A percentile compares a stretch with the other conserved stretches of the same genome.
Conservation (phyloP, 2,113 vertebrate species). For the Mungos mungo region DNA sequence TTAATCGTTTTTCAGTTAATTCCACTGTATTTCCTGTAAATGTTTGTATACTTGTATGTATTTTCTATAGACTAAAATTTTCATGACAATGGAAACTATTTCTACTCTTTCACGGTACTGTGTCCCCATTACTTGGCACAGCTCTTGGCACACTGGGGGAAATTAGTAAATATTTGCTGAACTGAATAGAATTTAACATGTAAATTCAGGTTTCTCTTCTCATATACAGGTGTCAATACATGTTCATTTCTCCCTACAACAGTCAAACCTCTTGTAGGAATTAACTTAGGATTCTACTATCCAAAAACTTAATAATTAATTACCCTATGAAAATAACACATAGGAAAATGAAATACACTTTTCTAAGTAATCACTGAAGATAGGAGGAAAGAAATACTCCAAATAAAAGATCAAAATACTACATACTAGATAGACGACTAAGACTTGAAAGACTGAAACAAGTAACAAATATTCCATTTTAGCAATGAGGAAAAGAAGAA, state of each 20-base stretch:
- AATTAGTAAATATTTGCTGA: background rate
- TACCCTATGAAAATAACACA: background rate
- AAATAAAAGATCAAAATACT: background rate
- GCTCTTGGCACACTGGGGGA: background rate
- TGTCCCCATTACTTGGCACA: background rate
- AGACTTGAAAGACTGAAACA: background rate
- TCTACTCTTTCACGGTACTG: background rate
- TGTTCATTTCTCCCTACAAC: background rate
- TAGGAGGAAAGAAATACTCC: background rate
- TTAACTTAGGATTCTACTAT: background rate
- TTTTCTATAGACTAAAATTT: background rate
- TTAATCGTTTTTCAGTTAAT: background rate
- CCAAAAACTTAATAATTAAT: background rate
- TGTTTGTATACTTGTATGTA: background rate
- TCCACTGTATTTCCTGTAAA: background rate
- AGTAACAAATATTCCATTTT: background rate
- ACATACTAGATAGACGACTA: background rate
- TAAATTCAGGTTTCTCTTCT: background rate
- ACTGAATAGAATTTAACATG: background rate
- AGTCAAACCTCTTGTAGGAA: background rate
- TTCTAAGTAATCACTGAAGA: background rate
- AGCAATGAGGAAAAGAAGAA: constrained; percentile 24
- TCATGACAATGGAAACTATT: background rate
- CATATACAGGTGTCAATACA: background rate
- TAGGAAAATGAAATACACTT: background rate